Evolutionary conservation across 2,113 vertebrate genomes (phyloP).

Genomic region (Anhinga anhinga): DNA sequence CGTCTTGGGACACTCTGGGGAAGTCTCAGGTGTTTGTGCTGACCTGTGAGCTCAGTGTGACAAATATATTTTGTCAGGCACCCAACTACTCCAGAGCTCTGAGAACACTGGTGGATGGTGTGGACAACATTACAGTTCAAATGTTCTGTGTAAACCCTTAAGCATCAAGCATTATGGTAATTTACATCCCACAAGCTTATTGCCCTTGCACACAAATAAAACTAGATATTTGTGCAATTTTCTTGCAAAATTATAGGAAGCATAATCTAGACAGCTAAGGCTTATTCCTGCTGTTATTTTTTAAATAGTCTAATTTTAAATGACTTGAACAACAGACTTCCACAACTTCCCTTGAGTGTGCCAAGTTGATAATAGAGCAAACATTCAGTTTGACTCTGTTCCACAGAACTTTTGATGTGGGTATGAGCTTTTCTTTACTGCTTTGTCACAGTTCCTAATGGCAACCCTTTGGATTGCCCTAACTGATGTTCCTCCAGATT

Average conservation of each 20-base stretch:
- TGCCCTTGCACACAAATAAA: background rate
- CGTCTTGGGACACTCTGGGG: background rate
- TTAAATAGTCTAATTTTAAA: conserved; percentile 12
- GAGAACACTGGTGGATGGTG: background rate
- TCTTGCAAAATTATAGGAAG: background rate
- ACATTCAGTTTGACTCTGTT: background rate
- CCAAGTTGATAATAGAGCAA: conserved; percentile 30
- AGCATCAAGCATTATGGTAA: background rate
- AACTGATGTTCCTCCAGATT: background rate
- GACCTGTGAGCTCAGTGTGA: background rate
- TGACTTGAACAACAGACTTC: conserved; percentile 17
- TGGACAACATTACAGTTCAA: background rate
- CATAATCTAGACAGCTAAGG: background rate
- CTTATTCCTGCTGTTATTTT: background rate
- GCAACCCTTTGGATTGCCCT: background rate
- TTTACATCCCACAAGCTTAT: background rate
- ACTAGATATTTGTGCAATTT: background rate
- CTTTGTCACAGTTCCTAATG: background rate
- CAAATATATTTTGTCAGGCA: background rate
- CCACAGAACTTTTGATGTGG: background rate
- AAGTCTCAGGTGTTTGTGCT: background rate
- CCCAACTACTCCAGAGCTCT: background rate
- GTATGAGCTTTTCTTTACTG: background rate
- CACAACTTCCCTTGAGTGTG: conserved; percentile 10
- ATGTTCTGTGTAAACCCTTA: background rate